Evolutionary conservation across 2,888 invertebrate species (phyloP).

Genomic region (Nyleta sp.): DNA sequence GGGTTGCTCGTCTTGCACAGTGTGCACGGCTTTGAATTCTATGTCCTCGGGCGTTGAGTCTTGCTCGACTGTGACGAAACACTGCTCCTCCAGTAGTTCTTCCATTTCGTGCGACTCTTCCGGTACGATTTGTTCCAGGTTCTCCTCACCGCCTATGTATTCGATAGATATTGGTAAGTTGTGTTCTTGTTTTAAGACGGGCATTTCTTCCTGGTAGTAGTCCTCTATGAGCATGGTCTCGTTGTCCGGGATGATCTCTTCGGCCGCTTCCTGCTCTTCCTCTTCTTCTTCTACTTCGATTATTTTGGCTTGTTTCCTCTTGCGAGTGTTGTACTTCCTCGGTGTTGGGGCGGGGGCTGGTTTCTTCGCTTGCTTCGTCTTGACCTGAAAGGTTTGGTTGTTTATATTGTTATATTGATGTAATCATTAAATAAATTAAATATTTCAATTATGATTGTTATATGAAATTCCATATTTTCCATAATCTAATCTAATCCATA

Average conservation of each 20-base stretch:
- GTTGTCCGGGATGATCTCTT: not conserved
- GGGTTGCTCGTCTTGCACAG: slow-evolving; percentile 20
- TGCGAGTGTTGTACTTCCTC: slow-evolving; percentile 51
- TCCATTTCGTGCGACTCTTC: slow-evolving; percentile 38
- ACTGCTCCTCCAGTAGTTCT: slow-evolving; percentile 48
- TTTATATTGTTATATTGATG: not conserved
- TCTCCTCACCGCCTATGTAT: slow-evolving; percentile 38
- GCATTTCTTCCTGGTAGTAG: slow-evolving; percentile 36
- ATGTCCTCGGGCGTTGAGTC: slow-evolving; percentile 3
- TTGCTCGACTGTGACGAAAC: slow-evolving; percentile 36
- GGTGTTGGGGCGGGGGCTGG: not conserved
- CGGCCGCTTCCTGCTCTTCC: slow-evolving; percentile 14
- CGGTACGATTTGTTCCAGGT: slow-evolving; percentile 36
- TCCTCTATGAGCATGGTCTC: slow-evolving; percentile 21
- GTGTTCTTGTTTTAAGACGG: slow-evolving; percentile 43
- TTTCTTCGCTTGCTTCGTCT: slow-evolving; percentile 44
- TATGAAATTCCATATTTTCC: too few species aligned
- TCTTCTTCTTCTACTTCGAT: slow-evolving; percentile 9
- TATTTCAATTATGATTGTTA: too few species aligned
- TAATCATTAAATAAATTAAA: slow-evolving; percentile 4
- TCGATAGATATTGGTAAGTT: slow-evolving; percentile 49
- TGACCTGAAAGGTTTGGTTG: slow-evolving; percentile 26
- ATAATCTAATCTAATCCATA: too few species aligned
- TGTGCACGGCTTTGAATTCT: slow-evolving; percentile 31
- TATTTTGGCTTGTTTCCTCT: slow-evolving; percentile 37